A percentile compares a stretch with the other conserved stretches of the same genome.
Conservation (phyloP, 2,888 invertebrate genomes). For the Lissocephala sabroskyi region DNA sequence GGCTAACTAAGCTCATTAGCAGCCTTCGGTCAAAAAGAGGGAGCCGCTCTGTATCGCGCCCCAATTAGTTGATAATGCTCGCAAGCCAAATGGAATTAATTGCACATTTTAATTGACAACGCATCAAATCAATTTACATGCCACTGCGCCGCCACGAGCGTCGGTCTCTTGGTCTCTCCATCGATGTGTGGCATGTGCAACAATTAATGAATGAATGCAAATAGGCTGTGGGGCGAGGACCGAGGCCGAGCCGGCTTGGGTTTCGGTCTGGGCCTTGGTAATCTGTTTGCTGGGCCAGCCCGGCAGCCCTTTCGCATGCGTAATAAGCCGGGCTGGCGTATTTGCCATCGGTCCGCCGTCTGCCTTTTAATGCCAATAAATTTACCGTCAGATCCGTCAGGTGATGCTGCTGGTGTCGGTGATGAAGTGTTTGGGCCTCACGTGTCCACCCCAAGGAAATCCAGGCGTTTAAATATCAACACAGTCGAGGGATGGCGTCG, state of each 20-base stretch:
- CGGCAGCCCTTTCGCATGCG: constrained; percentile 25
- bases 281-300: constrained; percentile 1
- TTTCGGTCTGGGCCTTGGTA: background rate
- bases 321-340: constrained; percentile 28
- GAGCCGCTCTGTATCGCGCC: background rate
- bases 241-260: no score
- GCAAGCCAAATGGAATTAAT: constrained; percentile 60
- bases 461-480: no score
- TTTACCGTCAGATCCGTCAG: no score
- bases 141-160: constrained; percentile 12
- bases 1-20: constrained; percentile 65
- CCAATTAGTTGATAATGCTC: constrained; percentile 40
- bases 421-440: no score
- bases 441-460: no score
- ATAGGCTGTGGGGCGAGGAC: background rate
- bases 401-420: no score
- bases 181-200: background rate
- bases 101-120: constrained; percentile 67
- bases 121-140: constrained; percentile 63
- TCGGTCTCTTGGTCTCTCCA: background rate
- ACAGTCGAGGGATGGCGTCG: no score
- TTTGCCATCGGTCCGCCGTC: constrained; percentile 9
- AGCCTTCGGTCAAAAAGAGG: background rate
- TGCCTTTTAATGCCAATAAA: constrained; percentile 37
- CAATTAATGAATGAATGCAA: constrained; percentile 46